Evolutionary conservation across 2,888 invertebrate genomes (phyloP).

Genomic region (Hirtodrosophila cameraria): DNA sequence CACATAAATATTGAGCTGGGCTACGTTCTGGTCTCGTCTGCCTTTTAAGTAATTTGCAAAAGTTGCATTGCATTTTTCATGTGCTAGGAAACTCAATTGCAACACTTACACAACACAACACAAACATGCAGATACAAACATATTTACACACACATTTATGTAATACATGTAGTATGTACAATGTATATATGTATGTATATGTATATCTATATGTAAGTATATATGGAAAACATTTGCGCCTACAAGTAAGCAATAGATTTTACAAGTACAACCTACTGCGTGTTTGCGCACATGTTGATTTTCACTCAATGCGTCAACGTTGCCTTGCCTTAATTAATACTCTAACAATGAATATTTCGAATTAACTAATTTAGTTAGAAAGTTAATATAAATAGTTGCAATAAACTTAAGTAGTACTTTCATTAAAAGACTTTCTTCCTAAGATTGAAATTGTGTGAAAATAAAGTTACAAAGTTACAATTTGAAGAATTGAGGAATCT

Average conservation of each 20-base stretch:
- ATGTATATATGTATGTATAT: neutral
- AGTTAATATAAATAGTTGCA: too few species aligned
- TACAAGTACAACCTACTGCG: conserved; percentile 41
- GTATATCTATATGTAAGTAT: conserved; percentile 7
- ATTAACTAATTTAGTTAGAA: neutral
- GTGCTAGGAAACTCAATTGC: conserved; percentile 59
- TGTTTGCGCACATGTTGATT: conserved; percentile 61
- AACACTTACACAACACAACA: conserved; percentile 44
- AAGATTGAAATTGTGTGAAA: too few species aligned
- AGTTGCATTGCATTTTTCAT: conserved; percentile 56
- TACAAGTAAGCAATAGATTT: conserved; percentile 69
- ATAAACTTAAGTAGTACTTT: too few species aligned
- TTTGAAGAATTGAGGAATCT: too few species aligned
- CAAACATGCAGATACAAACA: neutral
- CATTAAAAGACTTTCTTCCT: too few species aligned
- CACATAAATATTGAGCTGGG: conserved; percentile 14
- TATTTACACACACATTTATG: neutral
- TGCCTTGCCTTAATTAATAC: conserved; percentile 22
- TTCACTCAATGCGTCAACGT: conserved; percentile 46
- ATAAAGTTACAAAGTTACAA: too few species aligned
- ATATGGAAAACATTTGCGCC: conserved; percentile 54
- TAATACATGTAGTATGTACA: too few species aligned
- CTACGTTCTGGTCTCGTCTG: conserved; percentile 38
- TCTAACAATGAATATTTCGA: neutral
- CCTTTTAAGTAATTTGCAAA: conserved; percentile 56